Base-by-base conservation (phyloP, 2,888 invertebrate genomes). In the Habrosyne pyritoides region DNA sequence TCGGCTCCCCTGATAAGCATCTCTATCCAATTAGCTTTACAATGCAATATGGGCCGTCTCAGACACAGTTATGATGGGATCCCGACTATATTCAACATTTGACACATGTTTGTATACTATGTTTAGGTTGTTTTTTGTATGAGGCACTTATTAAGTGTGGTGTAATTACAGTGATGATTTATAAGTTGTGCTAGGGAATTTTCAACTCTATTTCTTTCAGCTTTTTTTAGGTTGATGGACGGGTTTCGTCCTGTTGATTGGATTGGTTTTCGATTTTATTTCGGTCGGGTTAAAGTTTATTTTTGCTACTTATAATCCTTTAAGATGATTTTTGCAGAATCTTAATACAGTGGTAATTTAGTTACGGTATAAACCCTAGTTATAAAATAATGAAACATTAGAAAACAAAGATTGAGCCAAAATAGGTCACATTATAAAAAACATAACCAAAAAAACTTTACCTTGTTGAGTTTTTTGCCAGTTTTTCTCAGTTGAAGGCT, bases 21-120 rank as follows among this genome's bases (percentile, higher is more conserved):
- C 93, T 89, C 88, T 77, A 93, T 93, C 93, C 93, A 93, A 93
- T 93, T 93, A 93, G 92, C 87, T 81, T 79, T 80, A 90, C 91
- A 91, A 91, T 91, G 89, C 91, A 91, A 90, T 91, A 91, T 91
- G 89, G 88, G 78, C 86, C 86, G 89, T 84, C 88, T 86, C 83
- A 73, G 69, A 64, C 73, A 67, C 81, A 74, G 87, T 87, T 91
- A 90, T 90, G 91, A 90, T 79, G 86, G 73, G 42, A 18, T 18
- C 33, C 33, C 14, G 8, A 75, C 67, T 71, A 66, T 71, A 67
- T 74, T 73, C 71, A 76, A n/a, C 63, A 70, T 71, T 73, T 74
- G 50, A 18, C 18, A 50, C 28, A 28, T 50, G 50, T 28, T 33
- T 33, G 33, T 49, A 49, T 18, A 26, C 60, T 49, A 50, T 54